These are phyloP conservation scores for roundworm (Caenorhabditis elegans) DNA, from an alignment of 1,140 invertebrate species.

Conservation along the genomic window DNA sequence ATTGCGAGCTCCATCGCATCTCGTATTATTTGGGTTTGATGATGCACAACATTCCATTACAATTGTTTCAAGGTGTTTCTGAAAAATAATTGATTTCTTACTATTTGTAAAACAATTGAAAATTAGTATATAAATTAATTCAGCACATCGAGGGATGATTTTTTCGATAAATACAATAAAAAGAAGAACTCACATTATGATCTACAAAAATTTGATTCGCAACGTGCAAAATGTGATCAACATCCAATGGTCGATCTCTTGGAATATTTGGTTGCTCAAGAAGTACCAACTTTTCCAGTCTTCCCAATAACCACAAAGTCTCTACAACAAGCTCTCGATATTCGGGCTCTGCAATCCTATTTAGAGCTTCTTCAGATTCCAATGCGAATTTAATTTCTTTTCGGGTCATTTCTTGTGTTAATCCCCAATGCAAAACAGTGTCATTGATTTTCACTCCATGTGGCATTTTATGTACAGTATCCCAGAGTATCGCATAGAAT, in stretches of 20 bases:
- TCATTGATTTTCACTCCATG: slow-evolving; percentile 63
- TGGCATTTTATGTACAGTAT: slow-evolving; percentile 64
- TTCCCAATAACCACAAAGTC: slow-evolving; percentile 81
- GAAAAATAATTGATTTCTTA: slow-evolving; percentile 26
- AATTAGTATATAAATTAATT: not conserved
- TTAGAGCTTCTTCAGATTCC: slow-evolving; percentile 93
- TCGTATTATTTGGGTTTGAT: slow-evolving; percentile 67
- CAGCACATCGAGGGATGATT: too few species aligned
- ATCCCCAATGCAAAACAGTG: slow-evolving; percentile 57
- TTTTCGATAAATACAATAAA: too few species aligned
- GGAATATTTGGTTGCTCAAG: slow-evolving; percentile 55
- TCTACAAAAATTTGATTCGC: slow-evolving; percentile 92
- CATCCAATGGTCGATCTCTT: slow-evolving; percentile 82
- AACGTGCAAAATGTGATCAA: slow-evolving; percentile 87
- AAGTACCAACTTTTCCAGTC: slow-evolving; percentile 61
- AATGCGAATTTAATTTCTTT: slow-evolving; percentile 97
- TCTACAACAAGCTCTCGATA: slow-evolving; percentile 96
- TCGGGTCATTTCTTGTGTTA: slow-evolving; percentile 68
- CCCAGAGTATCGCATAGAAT: slow-evolving; percentile 80
- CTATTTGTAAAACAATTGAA: slow-evolving; percentile 10
- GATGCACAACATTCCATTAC: slow-evolving; percentile 85
- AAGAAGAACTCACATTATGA: slow-evolving; percentile 78
- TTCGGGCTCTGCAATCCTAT: slow-evolving; percentile 94
- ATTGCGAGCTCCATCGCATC: slow-evolving; percentile 85
- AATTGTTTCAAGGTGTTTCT: slow-evolving; percentile 81